Conservation (phyloP, 2,113 vertebrate genomes). For the Paraplagusia blochii region DNA sequence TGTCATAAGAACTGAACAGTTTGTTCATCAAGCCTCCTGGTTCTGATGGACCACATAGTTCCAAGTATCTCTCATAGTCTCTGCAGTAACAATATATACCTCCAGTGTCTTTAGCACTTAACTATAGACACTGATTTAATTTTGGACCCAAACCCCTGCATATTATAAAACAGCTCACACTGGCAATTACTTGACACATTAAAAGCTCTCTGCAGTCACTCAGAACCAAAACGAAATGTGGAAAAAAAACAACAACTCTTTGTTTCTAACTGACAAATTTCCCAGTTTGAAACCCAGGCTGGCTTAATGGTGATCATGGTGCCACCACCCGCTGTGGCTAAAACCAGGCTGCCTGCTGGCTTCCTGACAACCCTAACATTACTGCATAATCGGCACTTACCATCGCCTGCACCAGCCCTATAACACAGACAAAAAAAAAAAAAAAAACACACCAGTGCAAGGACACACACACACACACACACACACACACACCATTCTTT, state of each 20-base stretch:
- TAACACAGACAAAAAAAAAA: neutral
- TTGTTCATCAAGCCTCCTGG: too few species aligned
- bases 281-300: constrained; percentile 49
- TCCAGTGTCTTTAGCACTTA: too few species aligned
- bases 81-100: too few species aligned
- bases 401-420: constrained; percentile 38
- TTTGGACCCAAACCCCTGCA: too few species aligned
- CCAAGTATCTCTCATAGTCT: too few species aligned
- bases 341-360: constrained; percentile 69
- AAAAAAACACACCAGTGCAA: constrained; percentile 7
- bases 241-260: constrained; percentile 16
- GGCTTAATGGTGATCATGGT: constrained; percentile 51
- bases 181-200: constrained; percentile 23
- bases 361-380: constrained; percentile 69
- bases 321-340: constrained; percentile 56
- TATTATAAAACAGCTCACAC: constrained; percentile 5
- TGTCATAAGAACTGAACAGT: too few species aligned
- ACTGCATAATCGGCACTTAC: constrained; percentile 64
- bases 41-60: too few species aligned
- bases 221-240: constrained; percentile 29
- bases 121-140: too few species aligned
- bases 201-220: constrained; percentile 25
- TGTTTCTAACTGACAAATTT: constrained; percentile 43
- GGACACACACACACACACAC: constrained; percentile 7
- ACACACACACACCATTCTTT: constrained; percentile 4